phyloP scores from a whole-genome alignment of 2,797 vertebrate species.

The Propithecus perrieri region DNA sequence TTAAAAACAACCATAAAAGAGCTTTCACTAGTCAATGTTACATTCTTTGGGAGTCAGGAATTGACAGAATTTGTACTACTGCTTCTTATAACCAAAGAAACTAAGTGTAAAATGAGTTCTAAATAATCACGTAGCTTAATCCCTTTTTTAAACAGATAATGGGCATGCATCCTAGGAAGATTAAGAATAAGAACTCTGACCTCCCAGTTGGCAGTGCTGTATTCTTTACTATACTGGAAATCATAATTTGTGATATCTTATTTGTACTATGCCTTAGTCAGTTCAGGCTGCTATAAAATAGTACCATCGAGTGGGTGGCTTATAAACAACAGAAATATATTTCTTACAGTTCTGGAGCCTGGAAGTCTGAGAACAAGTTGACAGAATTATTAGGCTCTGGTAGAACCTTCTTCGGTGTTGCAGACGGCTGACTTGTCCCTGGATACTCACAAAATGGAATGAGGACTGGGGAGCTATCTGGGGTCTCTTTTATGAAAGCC shows the following conservation, averaged over 20 bases:
- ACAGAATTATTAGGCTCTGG: fast-evolving
- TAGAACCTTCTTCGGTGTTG: fast-evolving
- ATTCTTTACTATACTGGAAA: neutral
- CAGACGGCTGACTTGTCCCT: neutral
- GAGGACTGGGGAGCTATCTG: fast-evolving
- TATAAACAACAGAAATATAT: neutral
- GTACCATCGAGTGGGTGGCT: neutral
- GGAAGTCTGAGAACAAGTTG: neutral
- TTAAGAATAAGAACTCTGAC: neutral
- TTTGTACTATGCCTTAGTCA: neutral
- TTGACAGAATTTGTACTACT: neutral
- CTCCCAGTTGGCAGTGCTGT: neutral
- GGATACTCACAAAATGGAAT: neutral
- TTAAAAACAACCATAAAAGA: slow-evolving; percentile 19
- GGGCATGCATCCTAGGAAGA: neutral
- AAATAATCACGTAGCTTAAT: neutral
- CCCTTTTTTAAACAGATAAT: neutral
- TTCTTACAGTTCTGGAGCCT: neutral
- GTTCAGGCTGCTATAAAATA: neutral
- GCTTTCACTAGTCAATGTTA: neutral
- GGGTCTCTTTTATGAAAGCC: neutral
- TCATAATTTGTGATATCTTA: neutral
- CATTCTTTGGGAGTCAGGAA: neutral
- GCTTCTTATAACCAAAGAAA: slow-evolving; percentile 3
- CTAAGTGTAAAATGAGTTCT: neutral